A percentile compares a stretch with the other conserved stretches of the same genome.
Conservation (phyloP, 2,113 vertebrate species). For the Catharus bicknelli region DNA sequence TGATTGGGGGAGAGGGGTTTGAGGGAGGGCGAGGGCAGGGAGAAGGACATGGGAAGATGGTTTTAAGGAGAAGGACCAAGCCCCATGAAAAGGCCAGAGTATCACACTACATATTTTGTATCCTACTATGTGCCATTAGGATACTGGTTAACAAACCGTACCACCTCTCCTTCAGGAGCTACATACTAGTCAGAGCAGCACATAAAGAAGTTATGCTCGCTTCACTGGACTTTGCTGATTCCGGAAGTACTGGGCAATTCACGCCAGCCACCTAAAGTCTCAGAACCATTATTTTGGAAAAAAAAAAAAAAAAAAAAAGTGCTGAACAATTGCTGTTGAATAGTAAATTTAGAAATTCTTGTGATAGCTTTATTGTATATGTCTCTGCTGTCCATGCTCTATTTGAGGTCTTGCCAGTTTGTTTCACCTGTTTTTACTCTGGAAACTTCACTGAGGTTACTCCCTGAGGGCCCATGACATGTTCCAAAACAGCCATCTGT, state of each 20-base stretch:
- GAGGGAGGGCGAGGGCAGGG: accelerated
- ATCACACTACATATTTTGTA: background rate
- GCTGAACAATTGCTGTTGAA: background rate
- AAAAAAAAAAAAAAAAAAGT: background rate
- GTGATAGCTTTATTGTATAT: background rate
- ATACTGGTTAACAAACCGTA: background rate
- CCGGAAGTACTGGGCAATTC: background rate
- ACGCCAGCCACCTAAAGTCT: background rate
- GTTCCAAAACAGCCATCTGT: background rate
- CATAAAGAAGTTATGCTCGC: background rate
- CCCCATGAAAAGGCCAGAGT: background rate
- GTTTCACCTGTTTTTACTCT: background rate
- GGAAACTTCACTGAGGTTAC: background rate
- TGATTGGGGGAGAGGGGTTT: accelerated
- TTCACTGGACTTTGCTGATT: background rate
- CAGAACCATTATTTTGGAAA: background rate
- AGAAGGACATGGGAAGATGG: background rate
- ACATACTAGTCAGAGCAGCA: background rate
- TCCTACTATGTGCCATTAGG: background rate
- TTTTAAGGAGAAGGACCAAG: background rate
- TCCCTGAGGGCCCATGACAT: background rate
- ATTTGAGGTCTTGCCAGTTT: background rate
- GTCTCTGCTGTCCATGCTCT: background rate
- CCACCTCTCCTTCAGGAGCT: background rate
- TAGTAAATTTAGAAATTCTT: background rate